A percentile compares a stretch with the other conserved stretches of the same genome.
Conservation (phyloP, 2,113 vertebrate species). For the Chloropsis cyanopogon region DNA sequence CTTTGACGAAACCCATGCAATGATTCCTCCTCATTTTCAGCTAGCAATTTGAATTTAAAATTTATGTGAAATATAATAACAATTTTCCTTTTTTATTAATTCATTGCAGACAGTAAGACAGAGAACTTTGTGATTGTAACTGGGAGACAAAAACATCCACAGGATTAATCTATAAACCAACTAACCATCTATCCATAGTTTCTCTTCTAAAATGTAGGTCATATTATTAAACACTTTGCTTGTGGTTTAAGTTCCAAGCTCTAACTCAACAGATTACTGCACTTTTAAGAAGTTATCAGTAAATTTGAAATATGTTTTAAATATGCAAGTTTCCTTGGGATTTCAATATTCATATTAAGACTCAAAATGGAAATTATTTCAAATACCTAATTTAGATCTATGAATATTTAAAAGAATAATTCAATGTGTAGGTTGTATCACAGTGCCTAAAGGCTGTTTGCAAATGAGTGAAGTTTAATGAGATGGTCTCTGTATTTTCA, state of each 20-base stretch:
- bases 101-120: not conserved
- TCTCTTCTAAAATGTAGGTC: not conserved
- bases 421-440: slow-evolving; percentile 11
- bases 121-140: not conserved
- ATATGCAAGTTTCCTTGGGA: not conserved
- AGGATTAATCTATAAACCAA: not conserved
- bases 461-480: slow-evolving; percentile 25
- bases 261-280: not conserved
- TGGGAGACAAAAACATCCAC: not conserved
- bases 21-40: not conserved
- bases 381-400: slow-evolving; percentile 42
- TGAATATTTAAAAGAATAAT: slow-evolving; percentile 56
- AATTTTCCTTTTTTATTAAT: not conserved
- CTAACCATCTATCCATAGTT: not conserved
- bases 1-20: not conserved
- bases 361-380: slow-evolving; percentile 38
- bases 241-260: not conserved
- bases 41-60: not conserved
- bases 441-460: not conserved
- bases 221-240: not conserved
- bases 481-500: not conserved
- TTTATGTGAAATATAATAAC: not conserved
- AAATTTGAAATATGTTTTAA: not conserved
- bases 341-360: slow-evolving; percentile 23
- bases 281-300: not conserved